A percentile compares a stretch with the other conserved stretches of the same genome.
phyloP scores from a whole-genome alignment of 2,888 invertebrate species.

The Hirtodrosophila confusa region DNA sequence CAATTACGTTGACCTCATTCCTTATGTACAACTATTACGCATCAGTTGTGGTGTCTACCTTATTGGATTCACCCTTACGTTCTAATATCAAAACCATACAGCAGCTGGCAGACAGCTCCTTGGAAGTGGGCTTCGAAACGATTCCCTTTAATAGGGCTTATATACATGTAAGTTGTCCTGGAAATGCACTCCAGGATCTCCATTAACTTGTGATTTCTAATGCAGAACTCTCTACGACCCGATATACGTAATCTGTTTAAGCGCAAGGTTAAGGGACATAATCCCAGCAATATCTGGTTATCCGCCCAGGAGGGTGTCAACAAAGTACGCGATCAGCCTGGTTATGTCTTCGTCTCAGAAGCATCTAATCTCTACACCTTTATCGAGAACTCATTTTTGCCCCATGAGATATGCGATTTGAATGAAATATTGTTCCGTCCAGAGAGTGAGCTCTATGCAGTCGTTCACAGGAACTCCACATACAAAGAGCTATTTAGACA shows the following conservation, averaged over 20 bases:
- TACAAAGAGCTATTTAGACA: slow-evolving; percentile 76
- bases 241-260: slow-evolving; percentile 71
- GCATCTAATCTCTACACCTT: slow-evolving; percentile 69
- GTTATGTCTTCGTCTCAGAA: slow-evolving; percentile 81
- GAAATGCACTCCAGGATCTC: too few relatives aligned
- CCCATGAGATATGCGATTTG: slow-evolving; percentile 82
- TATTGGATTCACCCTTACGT: slow-evolving; percentile 86
- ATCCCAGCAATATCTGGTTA: slow-evolving; percentile 67
- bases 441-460: slow-evolving; percentile 61
- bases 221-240: slow-evolving; percentile 59
- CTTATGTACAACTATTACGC: slow-evolving; percentile 87
- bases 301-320: slow-evolving; percentile 69
- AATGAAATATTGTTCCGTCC: slow-evolving; percentile 80
- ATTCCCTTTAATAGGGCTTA: slow-evolving; percentile 79
- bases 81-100: slow-evolving; percentile 85
- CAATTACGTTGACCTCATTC: slow-evolving; percentile 81
- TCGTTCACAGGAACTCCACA: slow-evolving; percentile 74
- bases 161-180: slow-evolving; percentile 68
- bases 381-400: slow-evolving; percentile 76
- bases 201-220: neutral
- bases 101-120: slow-evolving; percentile 85
- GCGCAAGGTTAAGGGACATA: slow-evolving; percentile 68
- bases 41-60: slow-evolving; percentile 87
- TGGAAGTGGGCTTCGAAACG: slow-evolving; percentile 86
- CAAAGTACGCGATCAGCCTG: slow-evolving; percentile 72